Evolutionary conservation across 2,888 invertebrate genomes (phyloP).

Genomic region (Diadegma fenestrale): DNA sequence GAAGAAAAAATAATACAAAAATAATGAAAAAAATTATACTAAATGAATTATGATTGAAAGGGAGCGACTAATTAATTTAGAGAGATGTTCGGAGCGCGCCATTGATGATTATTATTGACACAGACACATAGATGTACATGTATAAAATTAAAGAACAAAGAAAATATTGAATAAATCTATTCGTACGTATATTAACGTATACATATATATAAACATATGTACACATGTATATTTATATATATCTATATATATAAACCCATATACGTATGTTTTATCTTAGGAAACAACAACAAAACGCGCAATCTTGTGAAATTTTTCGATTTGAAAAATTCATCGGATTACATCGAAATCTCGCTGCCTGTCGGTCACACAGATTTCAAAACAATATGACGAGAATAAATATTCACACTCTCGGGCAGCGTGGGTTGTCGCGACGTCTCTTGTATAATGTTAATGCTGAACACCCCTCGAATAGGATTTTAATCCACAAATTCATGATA

Average conservation of each 20-base stretch:
- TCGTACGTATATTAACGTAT: constrained; percentile 60
- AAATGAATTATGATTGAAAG: constrained; percentile 21
- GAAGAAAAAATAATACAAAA: not conserved
- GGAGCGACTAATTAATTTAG: constrained; percentile 9
- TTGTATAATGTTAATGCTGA: constrained; percentile 75
- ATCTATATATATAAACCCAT: constrained; percentile 48
- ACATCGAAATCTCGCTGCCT: constrained; percentile 45
- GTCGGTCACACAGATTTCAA: constrained; percentile 43
- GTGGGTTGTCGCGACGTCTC: constrained; percentile 72
- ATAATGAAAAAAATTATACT: not conserved
- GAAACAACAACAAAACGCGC: constrained; percentile 28
- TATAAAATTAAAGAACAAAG: constrained; percentile 70
- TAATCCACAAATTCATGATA: constrained; percentile 81
- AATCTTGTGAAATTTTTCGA: constrained; percentile 59
- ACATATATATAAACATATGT: constrained; percentile 61
- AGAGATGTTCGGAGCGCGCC: constrained; percentile 71
- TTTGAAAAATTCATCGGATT: constrained; percentile 51
- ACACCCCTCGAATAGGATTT: constrained; percentile 77
- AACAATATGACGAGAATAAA: constrained; percentile 43
- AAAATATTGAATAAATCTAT: constrained; percentile 56
- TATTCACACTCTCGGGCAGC: constrained; percentile 61
- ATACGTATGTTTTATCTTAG: constrained; percentile 46
- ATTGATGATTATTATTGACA: constrained; percentile 78
- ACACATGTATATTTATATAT: constrained; percentile 58
- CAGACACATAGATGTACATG: constrained; percentile 72